Evolutionary conservation across 2,888 invertebrate species (phyloP).

Genomic region (Ochropleura leucogaster): DNA sequence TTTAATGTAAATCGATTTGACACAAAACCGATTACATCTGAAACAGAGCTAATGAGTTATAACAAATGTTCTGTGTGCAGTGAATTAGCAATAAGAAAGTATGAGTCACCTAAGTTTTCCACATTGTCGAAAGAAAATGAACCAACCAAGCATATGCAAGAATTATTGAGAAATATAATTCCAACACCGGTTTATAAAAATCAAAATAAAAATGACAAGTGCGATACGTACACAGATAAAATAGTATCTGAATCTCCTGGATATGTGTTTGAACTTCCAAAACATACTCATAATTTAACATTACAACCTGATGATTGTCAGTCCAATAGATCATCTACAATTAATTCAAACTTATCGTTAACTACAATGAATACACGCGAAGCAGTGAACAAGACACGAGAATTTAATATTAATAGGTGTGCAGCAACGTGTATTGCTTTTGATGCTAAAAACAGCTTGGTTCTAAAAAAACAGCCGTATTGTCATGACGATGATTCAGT

Average conservation of each 20-base stretch:
- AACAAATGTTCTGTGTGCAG: not conserved
- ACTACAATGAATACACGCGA: conserved; percentile 1
- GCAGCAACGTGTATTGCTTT: not conserved
- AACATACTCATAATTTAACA: not conserved
- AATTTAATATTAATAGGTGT: not conserved
- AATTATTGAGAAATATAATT: conserved; percentile 23
- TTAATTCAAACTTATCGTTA: not conserved
- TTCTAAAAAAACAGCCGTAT: not conserved
- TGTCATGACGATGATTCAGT: not conserved
- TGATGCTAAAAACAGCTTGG: not conserved
- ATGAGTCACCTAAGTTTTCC: not conserved
- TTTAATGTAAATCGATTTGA: conserved; percentile 4
- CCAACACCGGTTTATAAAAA: conserved; percentile 3
- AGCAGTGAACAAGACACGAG: not conserved
- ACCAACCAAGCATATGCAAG: conserved; percentile 19
- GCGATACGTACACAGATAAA: conserved; percentile 6
- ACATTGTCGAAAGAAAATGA: conserved; percentile 5
- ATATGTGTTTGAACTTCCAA: not conserved
- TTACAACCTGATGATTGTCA: not conserved
- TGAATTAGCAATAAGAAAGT: not conserved
- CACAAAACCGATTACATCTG: not conserved
- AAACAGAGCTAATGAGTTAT: not conserved
- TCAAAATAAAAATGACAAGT: conserved; percentile 6
- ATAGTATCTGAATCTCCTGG: conserved; percentile 6
- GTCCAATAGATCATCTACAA: not conserved